Base-by-base conservation (phyloP, 1,140 invertebrate genomes). In the Magallana angulata region DNA sequence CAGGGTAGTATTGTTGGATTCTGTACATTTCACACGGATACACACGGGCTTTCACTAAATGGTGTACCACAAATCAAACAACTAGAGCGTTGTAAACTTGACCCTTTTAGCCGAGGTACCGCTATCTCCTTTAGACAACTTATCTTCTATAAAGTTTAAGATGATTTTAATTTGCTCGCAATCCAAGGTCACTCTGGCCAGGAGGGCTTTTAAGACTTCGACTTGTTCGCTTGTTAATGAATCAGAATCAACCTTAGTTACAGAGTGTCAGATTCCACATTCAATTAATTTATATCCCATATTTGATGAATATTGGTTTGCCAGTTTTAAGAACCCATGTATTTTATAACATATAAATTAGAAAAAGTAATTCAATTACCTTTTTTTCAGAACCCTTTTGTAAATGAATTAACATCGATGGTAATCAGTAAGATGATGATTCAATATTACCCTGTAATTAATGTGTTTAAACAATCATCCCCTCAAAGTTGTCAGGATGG, bases 31-130 rank as follows among this genome's bases (percentile, higher is more conserved):
- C 24, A 24, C 24, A 48, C 36, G 36, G 36, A 48, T 48, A 48
- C 36, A 48, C 36, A 48, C 2, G 36, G 36, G 36, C 36, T 48
- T 48, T 24, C 24, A 24, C 24, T 24, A 24, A 24, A 24, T 24
- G 24, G 24, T 24, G 0, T 24, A 24, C 24, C 24, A 24, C 24
- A 24, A 24, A 24, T 24, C 24, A 24, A 24, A 24, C 24, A 5
- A 68, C 62, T n/a, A 68, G 7, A 68, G 62, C 62, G 62, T n/a
- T 68, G 62, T 68, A 68, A 68, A 68, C 16, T 68, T 68, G 7
- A 68, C 62, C 62, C 62, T 68, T 68, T 68, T 68, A 68, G 62
- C 62, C 62, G 62, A 68, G 62, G 16, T 68, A 68, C 62, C 5
- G 62, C 16, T 68, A 68, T 68, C 62, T 14, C 0, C 62, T 68